Evolutionary conservation across 2,888 invertebrate species (phyloP), one percentile per base, ranked within the genome.

Genomic region (Amitus sp.): DNA sequence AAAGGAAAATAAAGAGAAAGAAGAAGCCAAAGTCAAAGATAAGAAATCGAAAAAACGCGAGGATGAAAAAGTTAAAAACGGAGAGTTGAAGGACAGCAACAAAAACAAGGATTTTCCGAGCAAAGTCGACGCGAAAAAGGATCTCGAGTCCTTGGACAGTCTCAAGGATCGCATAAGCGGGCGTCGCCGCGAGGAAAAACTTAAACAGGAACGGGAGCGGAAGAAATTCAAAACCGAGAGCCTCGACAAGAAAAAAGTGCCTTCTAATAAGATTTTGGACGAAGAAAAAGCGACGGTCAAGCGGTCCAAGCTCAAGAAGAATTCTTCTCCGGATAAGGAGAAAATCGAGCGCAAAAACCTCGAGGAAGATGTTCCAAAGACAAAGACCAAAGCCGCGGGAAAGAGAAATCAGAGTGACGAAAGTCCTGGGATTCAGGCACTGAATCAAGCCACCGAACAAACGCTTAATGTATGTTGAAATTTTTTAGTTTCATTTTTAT

Each of bases 361-460:
- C 5, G 65, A 65, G 1, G 58, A 61, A n/a, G 61, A 52, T 6
- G 10, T 17, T 40, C 34, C 23, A 30, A 78, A 79, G 47, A 58
- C 66, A 51, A 80, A 77, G 66, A 57, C 65, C 42, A 82, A 81
- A 73, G 62, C 49, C 40, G 69, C 73, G 68, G 69, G 71, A 67
- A 79, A 76, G 73, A 76, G 72, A 55, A 75, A 72, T 34, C 69
- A 66, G 47, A 77, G 72, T 57, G 78, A 79, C 56, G 80, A 80
- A 51, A 80, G 72, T 61, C 87, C 87, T 19, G 87, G 87, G 46
- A 84, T 89, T 69, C 90, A 90, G 75, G 90, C 90, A 2, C 80
- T 91, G 15, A 89, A 89, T 72, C 84, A 89, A 62, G 90, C 90
- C 7, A 90, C 90, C 0, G 90, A 90, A 73, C 90, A 92, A 83